A percentile compares a stretch with the other conserved stretches of the same genome.
Conservation (phyloP, 2,888 invertebrate genomes). For the Nomada hirtipes region DNA sequence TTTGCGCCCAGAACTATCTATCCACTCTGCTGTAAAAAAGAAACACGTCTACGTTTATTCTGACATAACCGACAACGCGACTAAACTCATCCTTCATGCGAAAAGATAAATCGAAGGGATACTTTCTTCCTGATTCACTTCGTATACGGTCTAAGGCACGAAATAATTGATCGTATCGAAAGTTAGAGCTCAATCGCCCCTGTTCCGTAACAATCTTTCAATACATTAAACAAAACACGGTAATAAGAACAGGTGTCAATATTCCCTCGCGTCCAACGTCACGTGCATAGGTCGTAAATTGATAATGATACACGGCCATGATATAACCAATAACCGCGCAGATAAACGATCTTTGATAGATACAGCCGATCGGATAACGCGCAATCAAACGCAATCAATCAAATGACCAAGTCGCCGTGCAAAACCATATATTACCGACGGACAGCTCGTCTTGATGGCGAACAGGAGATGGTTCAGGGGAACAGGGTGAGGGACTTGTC, state of each 20-base stretch:
- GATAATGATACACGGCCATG: constrained; percentile 26
- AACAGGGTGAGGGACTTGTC: constrained; percentile 4
- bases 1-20: too few relatives aligned
- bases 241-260: constrained; percentile 6
- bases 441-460: constrained; percentile 40
- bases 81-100: too few relatives aligned
- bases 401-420: constrained; percentile 54
- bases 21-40: too few relatives aligned
- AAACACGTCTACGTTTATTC: too few relatives aligned
- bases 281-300: constrained; percentile 21
- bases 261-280: constrained; percentile 1
- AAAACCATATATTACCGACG: constrained; percentile 48
- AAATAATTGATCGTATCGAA: too few relatives aligned
- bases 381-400: constrained; percentile 62
- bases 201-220: not conserved
- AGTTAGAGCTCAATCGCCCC: too few relatives aligned
- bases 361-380: constrained; percentile 52
- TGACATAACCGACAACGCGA: too few relatives aligned
- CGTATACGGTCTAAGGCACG: too few relatives aligned
- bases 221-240: not conserved
- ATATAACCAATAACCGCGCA: constrained; percentile 38
- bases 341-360: constrained; percentile 61
- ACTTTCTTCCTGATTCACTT: too few relatives aligned
- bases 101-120: too few relatives aligned
- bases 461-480: constrained; percentile 8